Conservation (phyloP, 2,888 invertebrate genomes). For the Rhimphoctona megacephalus region DNA sequence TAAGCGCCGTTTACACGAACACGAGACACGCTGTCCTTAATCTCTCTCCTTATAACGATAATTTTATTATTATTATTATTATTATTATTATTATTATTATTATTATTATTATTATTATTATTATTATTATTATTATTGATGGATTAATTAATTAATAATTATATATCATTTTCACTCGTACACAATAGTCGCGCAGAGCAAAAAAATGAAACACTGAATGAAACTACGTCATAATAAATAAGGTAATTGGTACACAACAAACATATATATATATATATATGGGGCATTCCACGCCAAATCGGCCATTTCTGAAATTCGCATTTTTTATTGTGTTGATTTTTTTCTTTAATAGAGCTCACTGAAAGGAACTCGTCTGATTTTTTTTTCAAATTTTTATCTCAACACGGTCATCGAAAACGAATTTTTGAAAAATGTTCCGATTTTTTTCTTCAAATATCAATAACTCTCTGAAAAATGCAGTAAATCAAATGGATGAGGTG, state of each 20-base stretch:
- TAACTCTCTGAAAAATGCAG: too few species aligned
- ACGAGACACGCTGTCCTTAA: slow-evolving; percentile 59
- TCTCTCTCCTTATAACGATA: slow-evolving; percentile 58
- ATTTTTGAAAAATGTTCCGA: too few species aligned
- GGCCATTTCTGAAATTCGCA: too few species aligned
- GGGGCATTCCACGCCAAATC: too few species aligned
- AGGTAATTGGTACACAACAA: slow-evolving; percentile 59
- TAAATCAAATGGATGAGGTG: too few species aligned
- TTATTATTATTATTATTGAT: slow-evolving; percentile 50
- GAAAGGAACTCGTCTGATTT: too few species aligned
- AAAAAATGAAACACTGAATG: slow-evolving; percentile 60
- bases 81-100: slow-evolving; percentile 60
- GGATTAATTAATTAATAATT: slow-evolving; percentile 57
- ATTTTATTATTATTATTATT: slow-evolving; percentile 55
- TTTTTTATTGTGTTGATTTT: too few species aligned
- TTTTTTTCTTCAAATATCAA: too few species aligned
- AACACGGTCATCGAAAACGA: too few species aligned
- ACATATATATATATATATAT: slow-evolving; percentile 42
- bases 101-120: slow-evolving; percentile 32
- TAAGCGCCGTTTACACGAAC: slow-evolving; percentile 44
- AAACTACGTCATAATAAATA: slow-evolving; percentile 66
- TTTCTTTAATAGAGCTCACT: too few species aligned
- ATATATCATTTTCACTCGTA: slow-evolving; percentile 79
- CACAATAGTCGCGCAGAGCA: slow-evolving; percentile 75
- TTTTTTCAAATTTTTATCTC: too few species aligned